Evolutionary conservation across 2,888 invertebrate species (phyloP), one percentile per base, ranked within the genome.

Genomic region (Rosalia funebris): DNA sequence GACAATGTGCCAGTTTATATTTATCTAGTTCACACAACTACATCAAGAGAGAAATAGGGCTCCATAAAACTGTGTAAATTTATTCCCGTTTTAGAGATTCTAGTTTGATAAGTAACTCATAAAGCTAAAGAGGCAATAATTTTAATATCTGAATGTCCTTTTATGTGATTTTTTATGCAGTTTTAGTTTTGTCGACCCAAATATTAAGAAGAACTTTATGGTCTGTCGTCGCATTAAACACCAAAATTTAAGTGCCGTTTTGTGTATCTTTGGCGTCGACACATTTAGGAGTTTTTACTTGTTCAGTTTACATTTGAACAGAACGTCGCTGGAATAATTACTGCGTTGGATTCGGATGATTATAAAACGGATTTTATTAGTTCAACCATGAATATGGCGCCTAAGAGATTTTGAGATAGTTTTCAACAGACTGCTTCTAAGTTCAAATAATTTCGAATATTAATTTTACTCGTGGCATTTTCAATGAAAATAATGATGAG

Each of bases 121-220:
- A 53, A 53, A 53, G 37, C 37, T 42, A 42, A 53, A 53, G 37
- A 42, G 31, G 31, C 53, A 53, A 42, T 53, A 53, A 41, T 42
- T 42, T 53, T 53, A 53, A 53, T 53, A 53, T 53, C 53, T 32
- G 3, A 39, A 53, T 53, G 42, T 39, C 53, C 53, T 41, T 53
- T 53, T 53, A 53, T 53, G 53, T 53, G 53, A 53, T 53, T 53
- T 53, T 53, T 53, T 37, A 53, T 53, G 53, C 42, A 53, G 53
- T 42, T 32, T 12, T 32, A 53, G 32, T 31, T 53, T 25, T n/a
- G 31, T 32, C 41, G 53, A 39, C 53, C 53, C 17, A 53, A 53
- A 41, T 53, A 53, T 42, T 31, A 53, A 32, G 42, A 53, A 53
- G 37, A 53, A 42, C 14, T 53, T 53, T 53, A 53, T 42, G 42